phyloP scores from a whole-genome alignment of 2,888 invertebrate species.

The Machimus rusticus region DNA sequence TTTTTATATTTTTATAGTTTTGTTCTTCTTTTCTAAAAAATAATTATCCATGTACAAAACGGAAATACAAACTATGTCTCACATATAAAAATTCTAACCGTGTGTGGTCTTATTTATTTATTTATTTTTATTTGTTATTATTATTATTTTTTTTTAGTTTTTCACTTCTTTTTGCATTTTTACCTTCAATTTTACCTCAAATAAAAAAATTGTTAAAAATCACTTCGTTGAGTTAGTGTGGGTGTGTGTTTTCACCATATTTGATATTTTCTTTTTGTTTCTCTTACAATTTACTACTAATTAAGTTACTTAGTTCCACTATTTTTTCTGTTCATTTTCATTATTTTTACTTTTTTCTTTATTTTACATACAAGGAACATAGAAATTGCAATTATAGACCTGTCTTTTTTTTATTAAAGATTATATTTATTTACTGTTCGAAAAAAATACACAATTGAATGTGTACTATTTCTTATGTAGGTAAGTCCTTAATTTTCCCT shows the following conservation, averaged over 20 bases:
- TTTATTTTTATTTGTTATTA: neutral
- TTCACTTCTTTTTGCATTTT: neutral
- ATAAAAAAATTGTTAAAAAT: neutral
- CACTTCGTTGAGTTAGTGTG: neutral
- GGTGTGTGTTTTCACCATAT: neutral
- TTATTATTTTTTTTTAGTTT: too few relatives aligned
- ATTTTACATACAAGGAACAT: neutral
- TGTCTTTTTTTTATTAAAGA: neutral
- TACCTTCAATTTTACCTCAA: neutral
- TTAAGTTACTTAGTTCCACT: neutral
- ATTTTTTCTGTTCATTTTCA: neutral
- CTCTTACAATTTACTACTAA: neutral
- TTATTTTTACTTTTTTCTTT: neutral
- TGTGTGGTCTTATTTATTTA: neutral
- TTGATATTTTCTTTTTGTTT: neutral
- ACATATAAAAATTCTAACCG: neutral
- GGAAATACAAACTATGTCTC: neutral
- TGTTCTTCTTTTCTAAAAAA: neutral
- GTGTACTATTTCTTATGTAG: neutral
- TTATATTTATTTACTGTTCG: neutral
- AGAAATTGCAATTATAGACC: conserved; percentile 3
- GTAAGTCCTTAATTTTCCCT: neutral
- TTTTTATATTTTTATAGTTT: neutral
- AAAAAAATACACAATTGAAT: neutral
- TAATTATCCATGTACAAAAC: neutral